Evolutionary conservation across 2,888 invertebrate species (phyloP), one percentile per base, ranked within the genome.

Genomic region (Dorcus parallelipipedus): DNA sequence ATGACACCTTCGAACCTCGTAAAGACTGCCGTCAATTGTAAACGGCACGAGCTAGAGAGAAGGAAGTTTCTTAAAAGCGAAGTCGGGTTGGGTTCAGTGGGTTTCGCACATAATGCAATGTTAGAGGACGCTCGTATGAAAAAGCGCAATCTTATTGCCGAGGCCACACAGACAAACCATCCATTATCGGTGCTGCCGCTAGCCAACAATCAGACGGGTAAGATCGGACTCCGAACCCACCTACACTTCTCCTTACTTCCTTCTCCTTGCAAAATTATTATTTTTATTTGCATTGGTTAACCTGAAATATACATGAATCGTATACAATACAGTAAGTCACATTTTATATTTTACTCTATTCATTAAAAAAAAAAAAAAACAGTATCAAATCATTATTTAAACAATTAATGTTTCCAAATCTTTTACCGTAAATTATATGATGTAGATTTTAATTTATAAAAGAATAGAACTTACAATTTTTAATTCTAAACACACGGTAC

Each of bases 21-120:
- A 45, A 87, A 86, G 73, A 86, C 86, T 23, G 85, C 86, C 47
- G 84, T 84, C 45, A 84, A 84, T 71, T 84, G 83, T 69, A 84
- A 86, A 73, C 79, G 82, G 58, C 82, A 82, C 68, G 83, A 84
- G 67, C 78, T 80, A 59, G 83, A 83, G 67, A 77, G 81, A 65
- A 78, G 82, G 65, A 79, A 79, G 66, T 73, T 80, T 60, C 76
- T 82, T 72, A 84, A 83, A 69, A 71, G 73, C 54, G 76, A 73
- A 64, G 67, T 69, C 60, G 69, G 68, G 78, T 79, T 64, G 76
- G 79, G 65, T 78, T 63, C 76, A 70, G 77, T 75, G 61, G 70
- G 53, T 54, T 65, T 58, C 53, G 52, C 60, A 40, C 56, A 56
- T 56, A 56, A 57, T 54, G 58, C 60, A 52, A 61, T 67, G 43